phyloP scores from a whole-genome alignment of 2,888 invertebrate genomes.

The Philopedon plagiatum region DNA sequence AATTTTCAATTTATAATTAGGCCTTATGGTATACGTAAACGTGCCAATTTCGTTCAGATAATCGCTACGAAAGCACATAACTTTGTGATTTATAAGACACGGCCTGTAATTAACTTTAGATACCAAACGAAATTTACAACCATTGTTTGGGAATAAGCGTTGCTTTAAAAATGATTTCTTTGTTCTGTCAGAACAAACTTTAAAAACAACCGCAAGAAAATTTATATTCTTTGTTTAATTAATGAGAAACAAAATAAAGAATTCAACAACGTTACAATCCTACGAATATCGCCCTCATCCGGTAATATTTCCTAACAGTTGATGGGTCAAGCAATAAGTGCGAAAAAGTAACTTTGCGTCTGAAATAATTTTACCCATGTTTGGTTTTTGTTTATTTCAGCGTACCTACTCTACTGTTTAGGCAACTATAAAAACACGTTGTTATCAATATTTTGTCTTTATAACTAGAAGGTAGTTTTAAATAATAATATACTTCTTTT shows the following conservation, averaged over 20 bases:
- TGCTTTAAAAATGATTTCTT: not conserved
- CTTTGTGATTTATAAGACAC: slow-evolving; percentile 24
- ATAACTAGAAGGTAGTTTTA: too few relatives aligned
- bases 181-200: not conserved
- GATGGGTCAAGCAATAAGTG: too few relatives aligned
- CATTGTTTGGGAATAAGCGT: not conserved
- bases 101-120: not conserved
- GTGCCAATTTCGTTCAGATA: slow-evolving; percentile 27
- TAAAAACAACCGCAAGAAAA: not conserved
- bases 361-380: too few relatives aligned
- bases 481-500: too few relatives aligned
- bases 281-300: not conserved
- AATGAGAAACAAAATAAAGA: not conserved
- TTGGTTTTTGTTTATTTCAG: too few relatives aligned
- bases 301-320: too few relatives aligned
- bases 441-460: too few relatives aligned
- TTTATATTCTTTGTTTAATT: not conserved
- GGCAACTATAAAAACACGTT: too few relatives aligned
- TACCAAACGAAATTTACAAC: slow-evolving; percentile 4
- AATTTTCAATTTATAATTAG: slow-evolving; percentile 19
- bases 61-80: slow-evolving; percentile 13
- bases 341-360: too few relatives aligned
- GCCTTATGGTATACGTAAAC: slow-evolving; percentile 11
- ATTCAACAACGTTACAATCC: not conserved
- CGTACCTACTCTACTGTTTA: too few relatives aligned